phyloP scores from a whole-genome alignment of 1,140 invertebrate genomes.

The Heliconius hermathena region DNA sequence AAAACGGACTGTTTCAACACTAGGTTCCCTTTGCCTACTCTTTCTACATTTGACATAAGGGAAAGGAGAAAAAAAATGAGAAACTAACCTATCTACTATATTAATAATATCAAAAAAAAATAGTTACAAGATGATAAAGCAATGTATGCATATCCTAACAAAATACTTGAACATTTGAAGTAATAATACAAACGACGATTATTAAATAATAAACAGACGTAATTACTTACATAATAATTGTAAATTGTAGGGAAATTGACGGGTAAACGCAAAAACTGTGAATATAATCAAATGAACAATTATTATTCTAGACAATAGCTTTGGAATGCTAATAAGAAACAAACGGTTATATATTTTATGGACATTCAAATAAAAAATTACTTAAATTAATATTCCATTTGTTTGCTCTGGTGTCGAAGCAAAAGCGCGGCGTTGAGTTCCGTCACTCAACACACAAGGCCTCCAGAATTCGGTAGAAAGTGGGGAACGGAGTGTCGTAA shows the following conservation, averaged over 20 bases:
- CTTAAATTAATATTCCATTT: too few relatives aligned
- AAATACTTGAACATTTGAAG: not conserved
- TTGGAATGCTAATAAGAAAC: not conserved
- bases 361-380: not conserved
- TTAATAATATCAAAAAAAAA: too few relatives aligned
- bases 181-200: not conserved
- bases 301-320: slow-evolving; percentile 1
- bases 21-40: not conserved
- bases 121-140: too few relatives aligned
- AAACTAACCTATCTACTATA: too few relatives aligned
- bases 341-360: not conserved
- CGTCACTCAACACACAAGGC: too few relatives aligned
- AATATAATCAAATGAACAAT: slow-evolving; percentile 13
- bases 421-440: too few relatives aligned
- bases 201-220: slow-evolving; percentile 11
- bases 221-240: slow-evolving; percentile 30
- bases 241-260: slow-evolving; percentile 31
- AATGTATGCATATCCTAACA: not conserved
- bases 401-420: too few relatives aligned
- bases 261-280: slow-evolving; percentile 16
- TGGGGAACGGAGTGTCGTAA: too few relatives aligned
- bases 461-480: too few relatives aligned
- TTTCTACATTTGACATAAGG: too few relatives aligned
- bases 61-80: too few relatives aligned
- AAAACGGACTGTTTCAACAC: not conserved